A percentile compares a stretch with the other conserved stretches of the same genome.
Evolutionary conservation across 2,888 invertebrate species (phyloP).

Genomic region (Chrysolina americana): DNA sequence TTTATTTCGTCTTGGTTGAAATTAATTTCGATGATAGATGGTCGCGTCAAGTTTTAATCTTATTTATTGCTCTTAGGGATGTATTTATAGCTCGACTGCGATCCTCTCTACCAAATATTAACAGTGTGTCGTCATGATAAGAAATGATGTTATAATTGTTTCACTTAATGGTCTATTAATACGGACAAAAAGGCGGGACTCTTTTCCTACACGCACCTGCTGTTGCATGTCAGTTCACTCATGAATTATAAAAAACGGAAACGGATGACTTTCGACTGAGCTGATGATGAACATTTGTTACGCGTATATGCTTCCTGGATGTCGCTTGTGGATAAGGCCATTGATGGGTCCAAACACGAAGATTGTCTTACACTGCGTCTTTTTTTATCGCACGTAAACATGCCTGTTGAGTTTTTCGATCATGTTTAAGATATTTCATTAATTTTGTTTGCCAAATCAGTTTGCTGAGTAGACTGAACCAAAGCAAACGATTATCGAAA

Average conservation of each 20-base stretch:
- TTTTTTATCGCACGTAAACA: too few relatives aligned
- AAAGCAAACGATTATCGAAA: too few relatives aligned
- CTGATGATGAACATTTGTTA: conserved; percentile 22
- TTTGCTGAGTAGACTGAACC: too few relatives aligned
- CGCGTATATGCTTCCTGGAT: neutral
- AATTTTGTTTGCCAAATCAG: too few relatives aligned
- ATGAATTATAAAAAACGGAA: conserved; percentile 21
- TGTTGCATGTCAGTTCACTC: conserved; percentile 12
- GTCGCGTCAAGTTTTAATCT: conserved; percentile 28
- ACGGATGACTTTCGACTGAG: conserved; percentile 7
- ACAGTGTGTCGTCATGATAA: conserved; percentile 20
- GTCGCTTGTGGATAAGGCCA: neutral
- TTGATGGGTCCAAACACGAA: neutral
- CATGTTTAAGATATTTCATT: too few relatives aligned
- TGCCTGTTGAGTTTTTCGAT: too few relatives aligned
- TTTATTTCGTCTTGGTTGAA: conserved; percentile 23
- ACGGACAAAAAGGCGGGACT: neutral
- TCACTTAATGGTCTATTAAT: conserved; percentile 29
- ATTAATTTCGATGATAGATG: conserved; percentile 25
- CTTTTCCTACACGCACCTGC: neutral
- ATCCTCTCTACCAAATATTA: conserved; percentile 24
- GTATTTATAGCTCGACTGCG: conserved; percentile 28
- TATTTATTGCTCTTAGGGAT: conserved; percentile 24
- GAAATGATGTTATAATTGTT: conserved; percentile 28
- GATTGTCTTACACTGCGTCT: neutral